These are phyloP conservation scores for Rhaphigaster nebulosa DNA, from an alignment of 2,888 invertebrate genomes.

Conservation along the genomic window DNA sequence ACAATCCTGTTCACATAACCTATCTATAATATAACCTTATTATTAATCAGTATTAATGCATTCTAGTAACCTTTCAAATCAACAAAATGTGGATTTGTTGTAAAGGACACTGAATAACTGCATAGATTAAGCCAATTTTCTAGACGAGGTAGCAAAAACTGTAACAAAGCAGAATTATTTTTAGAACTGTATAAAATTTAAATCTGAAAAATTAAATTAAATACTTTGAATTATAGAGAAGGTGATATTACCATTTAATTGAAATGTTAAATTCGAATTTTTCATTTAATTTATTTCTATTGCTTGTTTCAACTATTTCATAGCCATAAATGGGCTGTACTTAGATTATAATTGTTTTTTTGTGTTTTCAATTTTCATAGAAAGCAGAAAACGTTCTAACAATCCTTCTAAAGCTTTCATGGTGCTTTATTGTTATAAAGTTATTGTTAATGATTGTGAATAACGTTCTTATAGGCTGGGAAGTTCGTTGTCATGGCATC, in stretches of 20 bases:
- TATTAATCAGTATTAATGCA: background rate
- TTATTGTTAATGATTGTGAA: background rate
- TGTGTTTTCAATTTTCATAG: too few species aligned
- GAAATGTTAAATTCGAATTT: background rate
- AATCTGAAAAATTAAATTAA: too few species aligned
- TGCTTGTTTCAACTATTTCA: background rate
- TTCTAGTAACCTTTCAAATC: background rate
- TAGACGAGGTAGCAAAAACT: too few species aligned
- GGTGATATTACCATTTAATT: background rate
- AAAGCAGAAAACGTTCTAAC: background rate
- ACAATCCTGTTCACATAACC: background rate
- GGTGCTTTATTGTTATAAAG: background rate
- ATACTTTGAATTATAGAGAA: background rate
- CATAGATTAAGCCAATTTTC: too few species aligned
- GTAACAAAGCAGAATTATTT: too few species aligned
- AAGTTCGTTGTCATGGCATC: background rate
- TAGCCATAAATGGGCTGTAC: too few species aligned
- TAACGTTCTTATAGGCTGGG: background rate
- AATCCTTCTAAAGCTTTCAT: background rate
- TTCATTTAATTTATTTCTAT: background rate
- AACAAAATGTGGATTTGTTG: too few species aligned
- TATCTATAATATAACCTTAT: background rate
- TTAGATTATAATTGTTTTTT: too few species aligned
- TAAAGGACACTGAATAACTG: too few species aligned
- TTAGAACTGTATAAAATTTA: too few species aligned